Percentiles rank a stretch among this genome's conserved stretches.
These are phyloP conservation scores for Daktulosphaira vitifoliae DNA, from an alignment of 1,140 invertebrate genomes.

Conservation along the genomic window DNA sequence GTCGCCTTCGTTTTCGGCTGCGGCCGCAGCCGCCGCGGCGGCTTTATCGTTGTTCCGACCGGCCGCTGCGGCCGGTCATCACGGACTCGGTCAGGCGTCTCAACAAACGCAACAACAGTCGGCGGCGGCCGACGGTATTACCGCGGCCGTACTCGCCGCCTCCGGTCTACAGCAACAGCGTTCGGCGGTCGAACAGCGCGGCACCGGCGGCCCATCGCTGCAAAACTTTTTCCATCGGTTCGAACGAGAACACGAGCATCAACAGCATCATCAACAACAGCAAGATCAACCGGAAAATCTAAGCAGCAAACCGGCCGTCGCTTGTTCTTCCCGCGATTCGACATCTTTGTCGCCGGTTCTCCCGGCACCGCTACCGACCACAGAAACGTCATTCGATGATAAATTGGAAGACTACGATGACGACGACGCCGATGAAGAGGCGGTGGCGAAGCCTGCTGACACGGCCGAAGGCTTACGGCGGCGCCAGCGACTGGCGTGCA, in stretches of 20 bases:
- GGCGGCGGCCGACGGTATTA: slow-evolving; percentile 47
- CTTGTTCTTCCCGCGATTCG: slow-evolving; percentile 30
- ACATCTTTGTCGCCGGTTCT: slow-evolving; percentile 41
- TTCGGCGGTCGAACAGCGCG: not conserved
- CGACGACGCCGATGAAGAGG: too few species aligned
- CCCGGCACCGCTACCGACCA: slow-evolving; percentile 46
- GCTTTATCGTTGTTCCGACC: slow-evolving; percentile 39
- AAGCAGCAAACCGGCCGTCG: slow-evolving; percentile 55
- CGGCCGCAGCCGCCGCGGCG: slow-evolving; percentile 38
- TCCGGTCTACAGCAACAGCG: slow-evolving; percentile 33
- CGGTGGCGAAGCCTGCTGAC: too few species aligned
- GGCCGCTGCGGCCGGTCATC: slow-evolving; percentile 31
- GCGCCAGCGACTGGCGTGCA: slow-evolving; percentile 46
- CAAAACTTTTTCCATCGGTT: slow-evolving; percentile 51
- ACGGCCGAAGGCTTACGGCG: slow-evolving; percentile 47
- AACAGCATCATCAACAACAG: too few species aligned
- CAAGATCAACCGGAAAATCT: slow-evolving; percentile 72
- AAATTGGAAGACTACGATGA: too few species aligned
- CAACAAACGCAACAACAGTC: slow-evolving; percentile 49
- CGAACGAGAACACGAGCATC: slow-evolving; percentile 66
- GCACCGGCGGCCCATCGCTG: slow-evolving; percentile 42
- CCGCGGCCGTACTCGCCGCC: slow-evolving; percentile 50
- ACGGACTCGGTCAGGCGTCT: slow-evolving; percentile 34
- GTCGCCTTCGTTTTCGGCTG: slow-evolving; percentile 44
- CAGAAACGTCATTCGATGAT: too few species aligned